Evolutionary conservation across 2,797 vertebrate species (phyloP).

Genomic region (Australoheros facetus): DNA sequence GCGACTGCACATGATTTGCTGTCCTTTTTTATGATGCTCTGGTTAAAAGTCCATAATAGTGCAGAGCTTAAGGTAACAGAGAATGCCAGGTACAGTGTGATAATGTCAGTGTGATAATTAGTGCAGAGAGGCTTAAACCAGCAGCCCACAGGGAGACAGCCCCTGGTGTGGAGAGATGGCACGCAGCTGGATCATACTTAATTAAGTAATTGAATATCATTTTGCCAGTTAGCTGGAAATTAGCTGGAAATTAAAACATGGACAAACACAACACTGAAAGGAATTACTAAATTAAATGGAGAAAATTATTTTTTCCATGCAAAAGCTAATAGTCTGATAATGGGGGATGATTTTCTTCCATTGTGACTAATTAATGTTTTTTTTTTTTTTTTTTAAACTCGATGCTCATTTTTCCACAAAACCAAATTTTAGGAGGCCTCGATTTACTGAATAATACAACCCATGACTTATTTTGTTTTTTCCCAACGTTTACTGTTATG

Average conservation of each 20-base stretch:
- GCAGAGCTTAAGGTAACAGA: constrained; percentile 55
- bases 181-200: constrained; percentile 85
- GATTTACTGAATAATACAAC: background rate
- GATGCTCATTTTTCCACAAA: constrained; percentile 25
- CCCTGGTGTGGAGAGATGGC: constrained; percentile 79
- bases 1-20: background rate
- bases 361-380: constrained; percentile 41
- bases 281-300: constrained; percentile 69
- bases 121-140: constrained; percentile 77
- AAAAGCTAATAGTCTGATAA: constrained; percentile 54
- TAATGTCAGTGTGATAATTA: constrained; percentile 82
- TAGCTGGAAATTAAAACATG: constrained; percentile 77
- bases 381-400: background rate
- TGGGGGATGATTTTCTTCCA: constrained; percentile 49
- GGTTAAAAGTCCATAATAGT: constrained; percentile 31
- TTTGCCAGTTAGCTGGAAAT: constrained; percentile 83
- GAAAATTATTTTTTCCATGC: constrained; percentile 63
- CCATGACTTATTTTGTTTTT: background rate
- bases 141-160: constrained; percentile 71
- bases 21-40: constrained; percentile 26
- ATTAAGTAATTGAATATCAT: constrained; percentile 85
- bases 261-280: constrained; percentile 80
- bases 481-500: background rate
- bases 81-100: constrained; percentile 72
- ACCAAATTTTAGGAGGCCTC: background rate